phyloP scores from a whole-genome alignment of 2,888 invertebrate genomes.

The Carcina quercana region DNA sequence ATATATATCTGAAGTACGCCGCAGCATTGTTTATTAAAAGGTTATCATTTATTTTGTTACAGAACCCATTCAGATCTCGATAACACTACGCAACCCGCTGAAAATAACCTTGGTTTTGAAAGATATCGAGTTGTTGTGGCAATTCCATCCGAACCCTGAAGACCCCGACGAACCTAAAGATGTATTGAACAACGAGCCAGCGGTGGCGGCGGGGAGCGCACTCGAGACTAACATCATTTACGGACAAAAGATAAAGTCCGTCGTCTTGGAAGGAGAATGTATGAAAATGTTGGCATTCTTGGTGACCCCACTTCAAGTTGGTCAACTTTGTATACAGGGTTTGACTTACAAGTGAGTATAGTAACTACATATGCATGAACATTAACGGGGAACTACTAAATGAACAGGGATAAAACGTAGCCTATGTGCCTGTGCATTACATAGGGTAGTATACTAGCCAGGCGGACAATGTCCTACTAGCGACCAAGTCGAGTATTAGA shows the following conservation, averaged over 20 bases:
- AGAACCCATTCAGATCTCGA: slow-evolving; percentile 88
- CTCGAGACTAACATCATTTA: slow-evolving; percentile 61
- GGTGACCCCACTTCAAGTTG: slow-evolving; percentile 82
- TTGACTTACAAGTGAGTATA: slow-evolving; percentile 77
- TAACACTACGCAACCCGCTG: slow-evolving; percentile 84
- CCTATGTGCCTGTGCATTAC: too few species aligned
- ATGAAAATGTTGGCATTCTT: slow-evolving; percentile 79
- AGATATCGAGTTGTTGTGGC: slow-evolving; percentile 84
- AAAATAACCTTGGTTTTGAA: slow-evolving; percentile 81
- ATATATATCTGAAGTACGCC: slow-evolving; percentile 1
- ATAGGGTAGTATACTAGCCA: too few species aligned
- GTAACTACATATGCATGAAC: slow-evolving; percentile 29
- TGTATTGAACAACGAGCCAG: slow-evolving; percentile 44
- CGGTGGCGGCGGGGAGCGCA: slow-evolving; percentile 36
- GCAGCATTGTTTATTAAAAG: too few species aligned
- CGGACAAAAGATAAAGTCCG: slow-evolving; percentile 71
- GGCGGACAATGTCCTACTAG: too few species aligned
- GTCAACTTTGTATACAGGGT: slow-evolving; percentile 83
- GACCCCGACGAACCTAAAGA: slow-evolving; percentile 30
- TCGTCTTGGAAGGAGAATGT: slow-evolving; percentile 74
- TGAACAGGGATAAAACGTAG: too few species aligned
- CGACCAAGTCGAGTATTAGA: too few species aligned
- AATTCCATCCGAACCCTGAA: slow-evolving; percentile 52
- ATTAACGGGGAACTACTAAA: too few species aligned
- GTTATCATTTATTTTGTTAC: too few species aligned